These are phyloP conservation scores for Malacosoma neustria DNA, from an alignment of 2,888 invertebrate genomes.

Conservation along the genomic window DNA sequence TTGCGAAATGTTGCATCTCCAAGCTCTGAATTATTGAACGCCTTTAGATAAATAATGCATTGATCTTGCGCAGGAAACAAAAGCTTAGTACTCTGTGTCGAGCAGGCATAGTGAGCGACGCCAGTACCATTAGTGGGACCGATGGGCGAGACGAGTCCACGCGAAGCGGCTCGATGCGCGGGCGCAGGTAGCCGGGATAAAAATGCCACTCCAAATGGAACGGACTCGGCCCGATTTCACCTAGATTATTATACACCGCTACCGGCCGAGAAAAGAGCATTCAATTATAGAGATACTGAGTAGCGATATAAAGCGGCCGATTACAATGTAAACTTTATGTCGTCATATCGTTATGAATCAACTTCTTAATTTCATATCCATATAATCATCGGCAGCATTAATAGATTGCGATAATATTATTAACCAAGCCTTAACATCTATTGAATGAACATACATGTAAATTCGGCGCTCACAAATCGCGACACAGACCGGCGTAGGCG, in stretches of 20 bases:
- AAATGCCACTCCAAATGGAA: constrained; percentile 66
- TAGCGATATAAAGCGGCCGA: constrained; percentile 19
- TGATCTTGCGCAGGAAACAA: neutral
- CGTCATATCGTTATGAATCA: constrained; percentile 33
- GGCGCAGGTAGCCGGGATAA: constrained; percentile 66
- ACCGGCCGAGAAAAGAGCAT: constrained; percentile 32
- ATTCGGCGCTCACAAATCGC: constrained; percentile 71
- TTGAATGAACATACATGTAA: constrained; percentile 72
- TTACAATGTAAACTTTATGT: constrained; percentile 16
- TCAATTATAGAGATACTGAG: constrained; percentile 20
- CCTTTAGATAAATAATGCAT: neutral
- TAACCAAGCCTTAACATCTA: constrained; percentile 57
- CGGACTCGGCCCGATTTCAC: constrained; percentile 53
- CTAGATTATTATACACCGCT: constrained; percentile 48
- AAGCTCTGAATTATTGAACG: neutral
- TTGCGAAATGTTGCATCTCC: constrained; percentile 20
- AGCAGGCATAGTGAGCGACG: constrained; percentile 22
- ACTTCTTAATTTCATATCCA: too few relatives aligned
- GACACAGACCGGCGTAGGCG: constrained; percentile 63
- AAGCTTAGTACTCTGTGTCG: constrained; percentile 6
- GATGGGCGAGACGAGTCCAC: constrained; percentile 29
- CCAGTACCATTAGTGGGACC: constrained; percentile 35
- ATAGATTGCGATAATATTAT: constrained; percentile 55
- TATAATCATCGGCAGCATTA: too few relatives aligned
- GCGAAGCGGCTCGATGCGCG: constrained; percentile 16